Evolutionary conservation across 2,797 vertebrate species (phyloP).

Genomic region (Halcyon badia): DNA sequence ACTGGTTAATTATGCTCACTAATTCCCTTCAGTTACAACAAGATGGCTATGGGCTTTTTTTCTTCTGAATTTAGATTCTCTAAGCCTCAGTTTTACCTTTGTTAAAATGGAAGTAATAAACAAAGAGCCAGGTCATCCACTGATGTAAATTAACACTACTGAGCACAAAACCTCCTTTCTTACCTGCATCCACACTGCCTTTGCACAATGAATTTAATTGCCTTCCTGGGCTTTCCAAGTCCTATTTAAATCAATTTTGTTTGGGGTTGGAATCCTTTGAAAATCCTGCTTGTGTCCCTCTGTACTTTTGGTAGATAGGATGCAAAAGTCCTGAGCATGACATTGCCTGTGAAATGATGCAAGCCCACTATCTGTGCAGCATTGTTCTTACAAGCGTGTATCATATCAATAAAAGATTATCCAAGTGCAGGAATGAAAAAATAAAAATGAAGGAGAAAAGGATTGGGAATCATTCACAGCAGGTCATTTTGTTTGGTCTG

Average conservation of each 20-base stretch:
- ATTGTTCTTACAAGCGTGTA: neutral
- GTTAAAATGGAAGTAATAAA: neutral
- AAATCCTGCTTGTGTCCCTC: neutral
- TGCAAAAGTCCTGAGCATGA: slow-evolving; percentile 1
- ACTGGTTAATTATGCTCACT: neutral
- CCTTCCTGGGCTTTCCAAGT: neutral
- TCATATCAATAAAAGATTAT: slow-evolving; percentile 62
- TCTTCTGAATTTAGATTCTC: neutral
- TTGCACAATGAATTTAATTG: neutral
- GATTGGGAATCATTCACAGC: slow-evolving; percentile 39
- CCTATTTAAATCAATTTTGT: neutral
- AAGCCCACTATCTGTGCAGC: slow-evolving; percentile 1
- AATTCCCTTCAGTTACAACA: neutral
- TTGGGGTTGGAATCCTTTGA: neutral
- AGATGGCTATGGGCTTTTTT: accelerated
- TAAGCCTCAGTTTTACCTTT: neutral
- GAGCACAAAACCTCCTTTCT: neutral
- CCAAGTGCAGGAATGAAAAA: slow-evolving; percentile 3
- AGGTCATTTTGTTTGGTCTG: slow-evolving; percentile 17
- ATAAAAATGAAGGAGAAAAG: slow-evolving; percentile 49
- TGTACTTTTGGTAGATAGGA: neutral
- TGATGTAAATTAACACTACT: neutral
- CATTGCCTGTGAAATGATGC: slow-evolving; percentile 50
- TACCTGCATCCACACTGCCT: neutral
- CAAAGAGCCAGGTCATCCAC: neutral